phyloP scores from a whole-genome alignment of 2,888 invertebrate species.

The Odontocolon sp. region DNA sequence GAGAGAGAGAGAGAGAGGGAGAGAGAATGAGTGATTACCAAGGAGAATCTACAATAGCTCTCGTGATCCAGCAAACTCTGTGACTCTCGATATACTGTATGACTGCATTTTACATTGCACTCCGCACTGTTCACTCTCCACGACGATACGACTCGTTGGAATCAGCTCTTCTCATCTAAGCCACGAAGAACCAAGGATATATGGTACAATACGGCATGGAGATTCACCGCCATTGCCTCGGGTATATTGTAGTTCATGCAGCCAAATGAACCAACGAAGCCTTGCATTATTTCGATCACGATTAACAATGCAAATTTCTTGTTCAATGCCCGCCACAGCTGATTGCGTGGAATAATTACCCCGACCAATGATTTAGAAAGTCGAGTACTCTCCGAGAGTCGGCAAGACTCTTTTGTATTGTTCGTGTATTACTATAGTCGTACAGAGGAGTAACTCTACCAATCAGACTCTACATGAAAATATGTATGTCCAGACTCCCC shows the following conservation, averaged over 20 bases:
- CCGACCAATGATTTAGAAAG: conserved; percentile 75
- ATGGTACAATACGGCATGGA: conserved; percentile 6
- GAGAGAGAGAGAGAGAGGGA: too few species aligned
- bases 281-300: conserved; percentile 72
- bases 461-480: neutral
- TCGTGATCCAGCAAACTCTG: conserved; percentile 6
- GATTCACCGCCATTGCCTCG: too few species aligned
- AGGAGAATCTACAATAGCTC: conserved; percentile 35
- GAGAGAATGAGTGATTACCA: conserved; percentile 45
- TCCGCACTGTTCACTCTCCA: conserved; percentile 5
- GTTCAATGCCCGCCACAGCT: conserved; percentile 40
- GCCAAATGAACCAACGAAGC: conserved; percentile 23
- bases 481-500: neutral
- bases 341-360: conserved; percentile 72
- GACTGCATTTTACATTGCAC: conserved; percentile 3
- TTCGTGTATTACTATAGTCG: conserved; percentile 1
- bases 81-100: conserved; percentile 20
- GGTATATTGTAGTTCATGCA: conserved; percentile 11
- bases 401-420: conserved; percentile 6
- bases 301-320: conserved; percentile 75
- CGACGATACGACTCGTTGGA: conserved; percentile 26
- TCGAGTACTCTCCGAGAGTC: conserved; percentile 48
- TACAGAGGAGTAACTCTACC: neutral
- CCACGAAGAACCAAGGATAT: conserved; percentile 24
- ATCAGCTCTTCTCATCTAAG: conserved; percentile 53